Base-by-base conservation (phyloP, 2,797 vertebrate species). In the Aeoliscus strigatus region DNA sequence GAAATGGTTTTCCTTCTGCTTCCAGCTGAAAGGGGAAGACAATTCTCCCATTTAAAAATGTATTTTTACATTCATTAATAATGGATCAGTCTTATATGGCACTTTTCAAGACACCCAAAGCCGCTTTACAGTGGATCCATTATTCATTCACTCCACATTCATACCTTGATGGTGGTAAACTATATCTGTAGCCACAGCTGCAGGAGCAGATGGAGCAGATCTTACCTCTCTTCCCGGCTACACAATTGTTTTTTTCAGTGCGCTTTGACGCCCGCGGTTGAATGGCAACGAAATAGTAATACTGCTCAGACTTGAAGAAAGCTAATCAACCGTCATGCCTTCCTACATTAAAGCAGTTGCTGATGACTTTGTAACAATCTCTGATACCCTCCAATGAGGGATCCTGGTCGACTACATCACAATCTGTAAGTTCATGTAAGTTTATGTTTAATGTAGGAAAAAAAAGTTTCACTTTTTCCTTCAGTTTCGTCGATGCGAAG, bases 1-100 rank as follows among this genome's bases (percentile, higher is more conserved):
- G 70, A 77, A 27, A 49, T 72, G 36, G 18, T 61, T 62, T 67
- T 83, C 79, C 77, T 80, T 10, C 56, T 69, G 48, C 35, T 65
- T 14, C 57, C 39, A 37, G 39, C 39, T 51, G 26, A 39, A 54
- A 37, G 39, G 36, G 27, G 42, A 13, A 35, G 24, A 40, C 5
- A 45, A 60, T 39, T 15, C 34, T 56, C 14, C 1, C 18, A 61
- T 63, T 74, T 7, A 50, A 56, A 69, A 59, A 69, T n/a, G n/a
- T n/a, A n/a, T n/a, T n/a, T n/a, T n/a, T n/a, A n/a, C n/a, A n/a
- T n/a, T n/a, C n/a, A n/a, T n/a, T n/a, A n/a, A n/a, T n/a, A n/a
- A n/a, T n/a, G n/a, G n/a, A n/a, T n/a, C n/a, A n/a, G n/a, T n/a
- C n/a, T n/a, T n/a, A n/a, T n/a, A n/a, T n/a, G n/a, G n/a, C n/a